Evolutionary conservation across 1,140 invertebrate genomes (phyloP), one percentile per base, ranked within the genome.

Genomic region (Sesamia nonagrioides): DNA sequence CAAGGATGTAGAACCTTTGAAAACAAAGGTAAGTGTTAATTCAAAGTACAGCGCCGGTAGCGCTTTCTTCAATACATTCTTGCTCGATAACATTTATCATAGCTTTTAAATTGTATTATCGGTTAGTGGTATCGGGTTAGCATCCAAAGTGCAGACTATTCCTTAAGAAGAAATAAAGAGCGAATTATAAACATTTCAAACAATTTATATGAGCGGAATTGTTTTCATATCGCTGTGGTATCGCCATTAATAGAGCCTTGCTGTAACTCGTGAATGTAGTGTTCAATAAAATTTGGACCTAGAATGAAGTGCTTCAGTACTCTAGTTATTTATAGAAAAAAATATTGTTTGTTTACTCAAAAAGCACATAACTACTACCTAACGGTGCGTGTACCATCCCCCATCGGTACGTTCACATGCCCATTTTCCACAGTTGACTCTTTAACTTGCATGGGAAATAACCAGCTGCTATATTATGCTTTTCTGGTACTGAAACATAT

Each of bases 361-460:
- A 15, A 40, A 40, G 9, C 15, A 42, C 61, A 63, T 66, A 21
- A 66, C 2, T 63, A 63, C 9, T n/a, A 48, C 11, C 6, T 40
- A n/a, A 40, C 37, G 37, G 42, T 48, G 21, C n/a, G 17, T 48
- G 63, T 50, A 48, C 18, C 60, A 50, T 48, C 42, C 42, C 42
- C 63, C 15, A 13, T 45, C 18, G 52, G 35, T 42, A 73, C 54
- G 17, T 18, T 73, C 18, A 58, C 71, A 58, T 73, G 45, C 18
- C 48, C 63, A 42, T 58, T 73, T 54, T 33, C 52, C 18, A 37
- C 71, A 17, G 54, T 58, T 58, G 54, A 58, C 71, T 58, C 50
- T 73, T 73, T 35, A 73, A 73, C 71, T 58, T 73, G 52, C 33
- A 58, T 73, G 71, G 37, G 71, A 73, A 73, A 58, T 27, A 73